Conservation (phyloP, 2,797 vertebrate genomes). For the Phalloptychus januarius region DNA sequence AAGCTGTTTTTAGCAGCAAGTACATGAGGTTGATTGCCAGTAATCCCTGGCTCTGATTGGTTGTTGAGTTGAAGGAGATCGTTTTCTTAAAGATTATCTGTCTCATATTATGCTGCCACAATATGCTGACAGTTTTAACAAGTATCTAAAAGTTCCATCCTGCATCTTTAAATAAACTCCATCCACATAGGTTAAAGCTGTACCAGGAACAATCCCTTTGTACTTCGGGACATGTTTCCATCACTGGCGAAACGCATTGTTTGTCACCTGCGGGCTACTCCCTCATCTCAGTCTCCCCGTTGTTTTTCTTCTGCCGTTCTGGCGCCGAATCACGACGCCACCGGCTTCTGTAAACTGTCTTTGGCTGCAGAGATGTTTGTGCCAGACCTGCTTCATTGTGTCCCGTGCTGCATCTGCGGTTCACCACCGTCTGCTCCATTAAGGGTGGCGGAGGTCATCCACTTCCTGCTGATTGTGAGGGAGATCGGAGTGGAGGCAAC, state of each 20-base stretch:
- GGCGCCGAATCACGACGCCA: slow-evolving; percentile 42
- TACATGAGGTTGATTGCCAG: too few species aligned
- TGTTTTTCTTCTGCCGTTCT: slow-evolving; percentile 32
- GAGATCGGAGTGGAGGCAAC: slow-evolving; percentile 42
- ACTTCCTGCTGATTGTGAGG: slow-evolving; percentile 69
- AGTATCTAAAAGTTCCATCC: too few species aligned
- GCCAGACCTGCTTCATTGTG: slow-evolving; percentile 48
- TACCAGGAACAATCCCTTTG: slow-evolving; percentile 2
- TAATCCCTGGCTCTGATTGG: too few species aligned
- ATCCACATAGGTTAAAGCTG: background rate
- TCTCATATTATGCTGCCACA: too few species aligned
- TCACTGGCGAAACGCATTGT: slow-evolving; percentile 26
- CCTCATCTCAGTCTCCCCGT: slow-evolving; percentile 3
- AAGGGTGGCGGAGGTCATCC: slow-evolving; percentile 52
- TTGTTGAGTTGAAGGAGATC: too few species aligned
- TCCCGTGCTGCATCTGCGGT: slow-evolving; percentile 40
- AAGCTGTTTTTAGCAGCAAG: too few species aligned
- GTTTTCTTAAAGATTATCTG: too few species aligned
- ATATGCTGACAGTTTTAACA: too few species aligned
- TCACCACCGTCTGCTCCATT: slow-evolving; percentile 47
- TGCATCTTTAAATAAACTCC: background rate
- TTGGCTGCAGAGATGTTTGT: slow-evolving; percentile 57
- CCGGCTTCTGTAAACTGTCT: slow-evolving; percentile 51
- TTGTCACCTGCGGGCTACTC: slow-evolving; percentile 15
- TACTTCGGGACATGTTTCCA: slow-evolving; percentile 2